Base-by-base conservation (phyloP, 2,797 vertebrate genomes). In the Ctenosaura bakeri region DNA sequence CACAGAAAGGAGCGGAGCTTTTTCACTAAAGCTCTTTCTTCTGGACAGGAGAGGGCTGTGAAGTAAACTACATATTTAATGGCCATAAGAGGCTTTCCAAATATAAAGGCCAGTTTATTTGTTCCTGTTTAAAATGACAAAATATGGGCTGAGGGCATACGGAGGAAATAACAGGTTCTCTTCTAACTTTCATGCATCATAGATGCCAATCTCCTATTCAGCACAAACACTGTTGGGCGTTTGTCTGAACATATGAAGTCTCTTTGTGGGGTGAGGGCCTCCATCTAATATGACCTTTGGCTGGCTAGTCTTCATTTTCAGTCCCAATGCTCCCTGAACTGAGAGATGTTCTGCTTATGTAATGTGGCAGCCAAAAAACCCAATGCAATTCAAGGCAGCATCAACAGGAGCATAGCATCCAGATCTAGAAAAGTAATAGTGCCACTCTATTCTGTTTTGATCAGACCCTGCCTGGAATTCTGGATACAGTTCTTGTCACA, bases 81-180 rank as follows among this genome's bases (percentile, higher is more conserved):
- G 7, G 73, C 62, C 73, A n/a, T 73, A n/a, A 1, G 52, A 83
- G 54, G 62, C 74, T 89, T 73, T 84, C 73, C 52, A 89, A 46
- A 26, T 1, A 64, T 89, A 66, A 74, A 86, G 3, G 88, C 29
- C 78, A 12, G 0, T 1, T 79, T 78, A 80, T 24, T 66, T 90
- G 83, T 81, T 83, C 35, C 74, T 22, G 91, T 85, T 1, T 46
- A 69, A 88, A 78, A 83, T 38, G 29, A n/a, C 64, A 26, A 66
- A 76, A 59, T 76, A 3, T 6, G 85, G 35, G 24, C 13, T 42
- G 90, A n/a, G 6, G 90, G 29, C 83, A 20, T 86, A 46, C 46
- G 32, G 32, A 71, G 1, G 10, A 83, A 83, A 29, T 46, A 71
- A 69, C 64, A 46, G 42, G 50, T 18, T 29, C 64, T 69, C 42